These are phyloP conservation scores for Cephus nigrinus DNA, from an alignment of 2,888 invertebrate species.

Conservation along the genomic window DNA sequence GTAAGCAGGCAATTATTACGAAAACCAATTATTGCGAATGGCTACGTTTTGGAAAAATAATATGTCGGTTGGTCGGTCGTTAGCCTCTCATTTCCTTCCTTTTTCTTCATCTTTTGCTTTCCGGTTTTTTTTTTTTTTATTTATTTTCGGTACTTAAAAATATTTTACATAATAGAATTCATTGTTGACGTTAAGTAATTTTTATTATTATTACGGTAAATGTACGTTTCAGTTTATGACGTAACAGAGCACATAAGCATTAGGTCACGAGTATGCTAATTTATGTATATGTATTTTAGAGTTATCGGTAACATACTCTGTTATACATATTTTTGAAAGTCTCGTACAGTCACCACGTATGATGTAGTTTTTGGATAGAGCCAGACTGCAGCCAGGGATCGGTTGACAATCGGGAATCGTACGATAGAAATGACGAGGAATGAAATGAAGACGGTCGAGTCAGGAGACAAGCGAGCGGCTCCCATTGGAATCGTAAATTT, in stretches of 20 bases:
- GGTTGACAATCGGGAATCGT: not conserved
- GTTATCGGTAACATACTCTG: not conserved
- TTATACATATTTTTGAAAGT: not conserved
- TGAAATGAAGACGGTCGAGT: slow-evolving; percentile 36
- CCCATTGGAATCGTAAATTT: slow-evolving; percentile 38
- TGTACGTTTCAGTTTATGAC: not conserved
- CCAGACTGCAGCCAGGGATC: not conserved
- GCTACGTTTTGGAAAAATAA: slow-evolving; percentile 28
- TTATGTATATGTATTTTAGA: not conserved
- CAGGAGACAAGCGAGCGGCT: slow-evolving; percentile 10
- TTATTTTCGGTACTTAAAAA: not conserved
- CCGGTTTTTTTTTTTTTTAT: slow-evolving; percentile 7
- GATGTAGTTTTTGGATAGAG: not conserved
- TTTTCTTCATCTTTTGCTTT: slow-evolving; percentile 17
- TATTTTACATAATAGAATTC: not conserved
- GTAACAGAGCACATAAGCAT: not conserved
- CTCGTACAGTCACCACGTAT: not conserved
- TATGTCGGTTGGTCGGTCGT: slow-evolving; percentile 24
- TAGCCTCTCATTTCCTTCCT: slow-evolving; percentile 35
- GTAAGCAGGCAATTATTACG: not conserved
- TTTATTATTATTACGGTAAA: not conserved
- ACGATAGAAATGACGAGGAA: slow-evolving; percentile 12
- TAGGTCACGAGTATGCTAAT: not conserved
- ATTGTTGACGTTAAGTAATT: not conserved
- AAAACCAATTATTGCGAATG: not conserved